Conservation (phyloP, 2,797 vertebrate species). For the Sylvilagus floridanus region DNA sequence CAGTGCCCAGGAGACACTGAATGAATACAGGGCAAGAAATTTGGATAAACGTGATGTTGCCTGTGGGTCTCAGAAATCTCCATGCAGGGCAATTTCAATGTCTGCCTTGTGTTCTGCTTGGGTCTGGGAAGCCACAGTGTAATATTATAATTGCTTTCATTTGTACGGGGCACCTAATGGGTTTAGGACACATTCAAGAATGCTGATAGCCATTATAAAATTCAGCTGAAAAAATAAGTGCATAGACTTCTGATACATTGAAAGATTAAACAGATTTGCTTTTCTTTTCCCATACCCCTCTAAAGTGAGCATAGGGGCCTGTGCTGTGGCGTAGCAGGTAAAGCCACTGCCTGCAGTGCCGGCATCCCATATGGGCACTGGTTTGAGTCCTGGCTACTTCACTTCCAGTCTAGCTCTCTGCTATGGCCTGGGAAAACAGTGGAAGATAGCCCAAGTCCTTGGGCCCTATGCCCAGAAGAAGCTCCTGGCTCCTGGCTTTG, state of each 20-base stretch:
- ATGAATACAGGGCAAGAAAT: background rate
- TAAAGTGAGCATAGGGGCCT: background rate
- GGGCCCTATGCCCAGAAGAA: too few species aligned
- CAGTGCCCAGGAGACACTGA: background rate
- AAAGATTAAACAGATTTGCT: background rate
- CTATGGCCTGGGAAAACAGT: too few species aligned
- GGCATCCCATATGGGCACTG: too few species aligned
- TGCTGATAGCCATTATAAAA: background rate
- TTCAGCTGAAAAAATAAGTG: background rate
- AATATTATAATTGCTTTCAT: background rate
- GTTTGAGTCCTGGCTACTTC: too few species aligned
- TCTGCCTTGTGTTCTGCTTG: background rate
- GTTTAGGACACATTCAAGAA: background rate
- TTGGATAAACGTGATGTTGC: background rate
- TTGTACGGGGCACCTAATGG: background rate
- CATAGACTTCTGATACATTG: background rate
- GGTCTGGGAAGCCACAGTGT: background rate
- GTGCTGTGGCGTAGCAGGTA: too few species aligned
- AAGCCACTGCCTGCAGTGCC: too few species aligned
- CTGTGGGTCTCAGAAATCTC: constrained; percentile 18
- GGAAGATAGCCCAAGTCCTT: too few species aligned
- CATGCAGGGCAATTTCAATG: background rate
- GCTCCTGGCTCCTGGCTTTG: too few species aligned
- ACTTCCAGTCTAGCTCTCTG: too few species aligned
- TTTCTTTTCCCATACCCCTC: background rate